These are phyloP conservation scores for Steatornis caripensis DNA, from an alignment of 2,113 vertebrate species.

Conservation along the genomic window DNA sequence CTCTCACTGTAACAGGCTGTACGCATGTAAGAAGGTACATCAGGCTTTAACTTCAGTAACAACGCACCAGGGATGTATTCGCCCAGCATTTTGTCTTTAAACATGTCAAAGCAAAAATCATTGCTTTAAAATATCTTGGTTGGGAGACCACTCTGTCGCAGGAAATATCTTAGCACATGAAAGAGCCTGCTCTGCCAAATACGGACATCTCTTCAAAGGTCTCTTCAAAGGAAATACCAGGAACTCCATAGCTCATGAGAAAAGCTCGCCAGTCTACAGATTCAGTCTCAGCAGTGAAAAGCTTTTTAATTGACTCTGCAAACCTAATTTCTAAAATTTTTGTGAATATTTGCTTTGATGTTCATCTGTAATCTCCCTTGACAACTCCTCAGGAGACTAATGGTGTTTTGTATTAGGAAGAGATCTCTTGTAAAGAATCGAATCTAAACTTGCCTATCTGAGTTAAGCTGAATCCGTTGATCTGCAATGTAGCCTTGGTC, in stretches of 20 bases:
- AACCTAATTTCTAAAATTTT: neutral
- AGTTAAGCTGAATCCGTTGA: neutral
- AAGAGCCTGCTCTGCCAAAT: slow-evolving; percentile 3
- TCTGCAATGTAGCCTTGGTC: neutral
- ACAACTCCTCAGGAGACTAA: neutral
- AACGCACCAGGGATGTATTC: neutral
- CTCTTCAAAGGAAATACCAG: neutral
- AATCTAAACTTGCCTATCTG: neutral
- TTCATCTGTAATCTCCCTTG: neutral
- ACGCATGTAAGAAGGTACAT: neutral
- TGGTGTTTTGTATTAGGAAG: neutral
- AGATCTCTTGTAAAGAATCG: neutral
- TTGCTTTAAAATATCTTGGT: neutral
- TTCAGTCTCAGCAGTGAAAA: neutral
- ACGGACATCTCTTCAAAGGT: neutral
- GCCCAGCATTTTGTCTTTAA: neutral
- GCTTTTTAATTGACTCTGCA: neutral
- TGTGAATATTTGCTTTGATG: neutral
- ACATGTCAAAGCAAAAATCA: neutral
- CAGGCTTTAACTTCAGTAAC: neutral
- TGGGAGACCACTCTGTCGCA: slow-evolving; percentile 43
- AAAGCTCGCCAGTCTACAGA: neutral
- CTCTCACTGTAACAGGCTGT: neutral
- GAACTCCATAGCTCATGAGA: neutral
- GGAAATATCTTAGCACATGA: neutral